Base-by-base conservation (phyloP, 1,140 invertebrate species). In the Belonocnema kinseyi region DNA sequence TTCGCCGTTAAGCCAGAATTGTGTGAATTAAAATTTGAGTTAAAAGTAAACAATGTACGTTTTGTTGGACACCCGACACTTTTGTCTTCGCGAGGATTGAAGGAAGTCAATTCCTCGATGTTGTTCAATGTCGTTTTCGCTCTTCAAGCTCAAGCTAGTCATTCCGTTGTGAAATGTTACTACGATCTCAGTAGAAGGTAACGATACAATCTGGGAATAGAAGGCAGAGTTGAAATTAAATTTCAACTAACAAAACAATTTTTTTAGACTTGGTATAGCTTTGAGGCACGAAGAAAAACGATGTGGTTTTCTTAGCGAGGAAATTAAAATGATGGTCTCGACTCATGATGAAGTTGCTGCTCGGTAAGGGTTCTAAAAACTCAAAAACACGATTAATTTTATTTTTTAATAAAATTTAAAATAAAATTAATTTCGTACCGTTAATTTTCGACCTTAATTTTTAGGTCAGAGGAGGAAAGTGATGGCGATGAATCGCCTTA, bases 71-170 rank as follows among this genome's bases (percentile, higher is more conserved):
- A 98, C 92, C 98, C 98, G 0, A 97, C 96, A 1, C 88, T 95
- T 21, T 92, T 98, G 26, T 93, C 94, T 72, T 93, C 94, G 21
- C 90, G 93, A 82, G 92, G 90, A 72, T 93, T 93, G 50, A 94
- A 94, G 79, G 92, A 94, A 91, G 92, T 94, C 78, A 94, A 94
- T 82, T 94, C 94, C 46, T 95, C 95, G 73, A 95, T 96, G 89
- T 92, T 98, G 33, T 97, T 98, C 72, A 97, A 98, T 90, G 96
- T 98, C 86, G 97, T 98, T 3, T 98, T 98, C 94, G 97, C 97
- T 14, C 89, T 99, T 50, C 95, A 96, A 90, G 97, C 97, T 1
- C 94, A 96, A 85, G 97, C 97, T 40, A 97, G 95, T 91, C 96
- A 97, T 90, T 98, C 97, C 72, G 95, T 99, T 82, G 97, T 98